Base-by-base conservation (phyloP, 1,140 invertebrate genomes). In the Drosophila lowei region DNA sequence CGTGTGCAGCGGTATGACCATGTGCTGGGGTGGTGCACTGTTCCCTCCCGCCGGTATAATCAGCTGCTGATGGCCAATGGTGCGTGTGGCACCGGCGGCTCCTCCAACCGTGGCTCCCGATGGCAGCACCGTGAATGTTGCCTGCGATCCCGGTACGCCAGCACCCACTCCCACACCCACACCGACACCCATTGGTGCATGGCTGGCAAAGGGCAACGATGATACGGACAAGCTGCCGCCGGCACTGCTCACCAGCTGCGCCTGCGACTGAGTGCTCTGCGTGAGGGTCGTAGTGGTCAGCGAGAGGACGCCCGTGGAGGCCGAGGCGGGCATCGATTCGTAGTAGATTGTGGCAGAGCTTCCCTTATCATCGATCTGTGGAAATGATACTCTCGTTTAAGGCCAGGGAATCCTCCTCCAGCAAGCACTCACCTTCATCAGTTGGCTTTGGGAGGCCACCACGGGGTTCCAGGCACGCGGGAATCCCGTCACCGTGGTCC, bases 1-100 rank as follows among this genome's bases (percentile, higher is more conserved):
- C 4, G 90, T 91, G 21, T 90, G 90, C 66, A 91, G 23, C 3
- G 90, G 90, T 58, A 91, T 90, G 6, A 91, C 84, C 81, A 91
- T 91, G 13, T 91, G 90, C 46, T 91, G 90, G 3, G 89, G 61
- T 4, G 65, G 49, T 0, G 63, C 74, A 41, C 75, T 74, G 4
- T 64, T 57, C 0, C 50, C 49, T 8, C 55, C 59, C 3, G 71
- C 64, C 23, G 88, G 89, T 30, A 90, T 90, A 9, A 90, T 79
- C 23, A 77, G 41, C 61, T 81, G 78, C 44, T 83, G 85, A 15
- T 91, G 90, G 0, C 88, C 88, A 30, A 91, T 89, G 3, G 80
- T 77, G 2, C 90, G 80, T 0, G 57, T 67, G 1, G 75, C 77
- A 2, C 60, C 65, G 4, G 73, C 70, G 2, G 75, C 67, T 13